Base-by-base conservation (phyloP, 2,888 invertebrate species). In the Beris chalybata region DNA sequence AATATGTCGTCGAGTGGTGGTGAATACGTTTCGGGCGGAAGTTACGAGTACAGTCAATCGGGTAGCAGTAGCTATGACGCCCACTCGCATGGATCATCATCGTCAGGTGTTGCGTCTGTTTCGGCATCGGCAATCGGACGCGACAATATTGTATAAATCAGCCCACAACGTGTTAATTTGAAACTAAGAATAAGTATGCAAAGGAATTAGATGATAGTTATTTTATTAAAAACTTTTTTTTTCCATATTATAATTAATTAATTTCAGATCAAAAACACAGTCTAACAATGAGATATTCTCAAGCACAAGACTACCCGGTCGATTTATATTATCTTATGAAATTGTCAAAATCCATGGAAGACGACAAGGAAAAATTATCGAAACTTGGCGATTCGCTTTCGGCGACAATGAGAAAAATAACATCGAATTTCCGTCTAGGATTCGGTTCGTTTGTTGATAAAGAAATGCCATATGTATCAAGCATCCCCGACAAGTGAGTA, bases 291-390 rank as follows among this genome's bases (percentile, higher is more conserved):
- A 84, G 85, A 50, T 94, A 93, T 78, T 88, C 91, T 0, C 92
- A 93, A 82, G 93, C 93, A 0, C 89, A 90, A 77, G 97, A 99
- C 80, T 99, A 98, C 81, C 98, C 98, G 0, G 96, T 99, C 3
- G 99, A 99, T 83, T 86, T 99, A 15, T 99, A 99, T 82, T 99
- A 98, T 79, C 89, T 99, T 76, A 99, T 99, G 98, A 99, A 99
- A 82, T 85, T 99, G 75, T 97, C 97, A 74, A 92, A 96, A 81
- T 98, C 98, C 64, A 99, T 99, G 99, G 90, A 91, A 77, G 98
- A 99, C 79, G 98, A 99, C 79, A 98, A 98, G 77, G 91, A 92
- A 71, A 97, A 97, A 77, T 84, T 99, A 43, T 97, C 97, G 29
- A 85, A 85, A 12, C 83, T 95, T 68, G 95, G 95, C 12, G 87